These are phyloP conservation scores for Micromys minutus DNA, from an alignment of 2,113 vertebrate genomes.

Conservation along the genomic window DNA sequence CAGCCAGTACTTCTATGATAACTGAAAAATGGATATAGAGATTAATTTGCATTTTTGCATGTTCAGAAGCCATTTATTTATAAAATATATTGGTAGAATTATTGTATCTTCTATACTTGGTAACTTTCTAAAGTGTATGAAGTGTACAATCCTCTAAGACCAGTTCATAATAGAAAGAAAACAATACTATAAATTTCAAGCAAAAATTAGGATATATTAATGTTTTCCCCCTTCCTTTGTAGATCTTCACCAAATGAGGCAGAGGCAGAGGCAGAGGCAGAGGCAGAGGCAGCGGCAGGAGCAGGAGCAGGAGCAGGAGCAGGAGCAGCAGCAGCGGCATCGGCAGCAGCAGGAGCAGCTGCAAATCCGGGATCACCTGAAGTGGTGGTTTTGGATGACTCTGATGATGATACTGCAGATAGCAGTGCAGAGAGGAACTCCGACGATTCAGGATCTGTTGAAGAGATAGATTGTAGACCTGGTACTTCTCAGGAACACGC, in stretches of 20 bases:
- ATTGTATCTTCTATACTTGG: neutral
- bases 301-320: neutral
- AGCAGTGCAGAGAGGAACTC: slow-evolving; percentile 79
- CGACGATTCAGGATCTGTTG: slow-evolving; percentile 73
- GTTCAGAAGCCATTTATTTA: slow-evolving; percentile 21
- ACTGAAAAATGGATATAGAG: neutral
- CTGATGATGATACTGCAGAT: slow-evolving; percentile 66
- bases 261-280: neutral
- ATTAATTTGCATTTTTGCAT: neutral
- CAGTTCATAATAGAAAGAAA: slow-evolving; percentile 11
- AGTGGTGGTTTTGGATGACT: slow-evolving; percentile 79
- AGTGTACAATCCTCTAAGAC: neutral
- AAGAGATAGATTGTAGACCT: slow-evolving; percentile 56
- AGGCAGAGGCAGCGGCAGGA: neutral
- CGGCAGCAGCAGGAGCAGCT: neutral
- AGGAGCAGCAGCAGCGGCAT: neutral
- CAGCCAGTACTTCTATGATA: too few species aligned
- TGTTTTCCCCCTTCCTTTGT: neutral
- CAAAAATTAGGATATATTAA: slow-evolving; percentile 54
- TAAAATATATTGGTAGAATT: neutral
- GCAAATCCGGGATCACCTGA: slow-evolving; percentile 80
- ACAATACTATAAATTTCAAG: slow-evolving; percentile 3
- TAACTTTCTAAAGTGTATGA: neutral
- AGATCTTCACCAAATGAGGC: slow-evolving; percentile 91
- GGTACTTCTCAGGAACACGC: slow-evolving; percentile 44